Evolutionary conservation across 2,888 invertebrate species (phyloP).

Genomic region (Lycocerus yunnanus): DNA sequence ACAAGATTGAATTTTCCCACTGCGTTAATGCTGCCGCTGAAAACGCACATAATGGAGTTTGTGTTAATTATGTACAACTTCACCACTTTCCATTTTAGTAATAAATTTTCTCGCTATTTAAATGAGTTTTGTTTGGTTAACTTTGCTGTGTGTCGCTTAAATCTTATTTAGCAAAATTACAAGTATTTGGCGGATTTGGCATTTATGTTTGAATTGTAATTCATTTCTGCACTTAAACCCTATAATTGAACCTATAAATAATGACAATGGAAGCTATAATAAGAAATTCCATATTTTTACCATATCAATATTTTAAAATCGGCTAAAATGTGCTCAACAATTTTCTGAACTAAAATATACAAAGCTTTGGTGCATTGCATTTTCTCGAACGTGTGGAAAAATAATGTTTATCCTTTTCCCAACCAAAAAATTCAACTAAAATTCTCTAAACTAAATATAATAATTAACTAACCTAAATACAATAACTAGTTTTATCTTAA

Average conservation of each 20-base stretch:
- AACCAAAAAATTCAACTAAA: too few relatives aligned
- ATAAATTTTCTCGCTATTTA: not conserved
- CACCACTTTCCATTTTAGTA: not conserved
- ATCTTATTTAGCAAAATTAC: not conserved
- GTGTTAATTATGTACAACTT: not conserved
- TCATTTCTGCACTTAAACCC: not conserved
- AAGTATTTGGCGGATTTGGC: not conserved
- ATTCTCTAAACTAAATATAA: too few relatives aligned
- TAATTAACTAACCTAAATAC: too few relatives aligned
- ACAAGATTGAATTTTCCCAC: not conserved
- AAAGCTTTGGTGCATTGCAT: too few relatives aligned
- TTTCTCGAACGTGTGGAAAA: too few relatives aligned
- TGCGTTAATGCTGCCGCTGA: not conserved
- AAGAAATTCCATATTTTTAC: not conserved
- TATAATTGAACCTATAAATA: not conserved
- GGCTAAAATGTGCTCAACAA: too few relatives aligned
- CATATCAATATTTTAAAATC: too few relatives aligned
- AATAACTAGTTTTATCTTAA: too few relatives aligned
- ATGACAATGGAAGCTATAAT: not conserved
- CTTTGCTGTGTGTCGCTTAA: not conserved
- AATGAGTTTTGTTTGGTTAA: not conserved
- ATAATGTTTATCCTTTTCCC: too few relatives aligned
- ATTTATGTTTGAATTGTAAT: not conserved
- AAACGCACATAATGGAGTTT: not conserved
- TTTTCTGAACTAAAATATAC: too few relatives aligned